Evolutionary conservation across 2,113 vertebrate species (phyloP).

Genomic region (Otolemur garnettii): DNA sequence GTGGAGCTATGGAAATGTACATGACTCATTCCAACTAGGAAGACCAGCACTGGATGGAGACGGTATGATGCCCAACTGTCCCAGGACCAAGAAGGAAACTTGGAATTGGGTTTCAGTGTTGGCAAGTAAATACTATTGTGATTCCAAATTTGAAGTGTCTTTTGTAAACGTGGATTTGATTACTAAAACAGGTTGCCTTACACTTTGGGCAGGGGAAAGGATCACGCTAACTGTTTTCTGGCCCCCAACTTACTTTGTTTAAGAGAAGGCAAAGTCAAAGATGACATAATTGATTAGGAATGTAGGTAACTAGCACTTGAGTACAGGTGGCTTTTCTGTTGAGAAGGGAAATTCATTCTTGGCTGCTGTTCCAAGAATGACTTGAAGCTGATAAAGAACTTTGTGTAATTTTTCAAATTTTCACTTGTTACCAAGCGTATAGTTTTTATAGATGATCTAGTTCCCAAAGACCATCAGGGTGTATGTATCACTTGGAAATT

Average conservation of each 20-base stretch:
- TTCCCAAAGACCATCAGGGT: background rate
- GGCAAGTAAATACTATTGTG: conserved; percentile 20
- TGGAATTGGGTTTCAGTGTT: background rate
- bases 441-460: background rate
- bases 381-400: conserved; percentile 46
- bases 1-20: conserved; percentile 60
- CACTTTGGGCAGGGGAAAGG: background rate
- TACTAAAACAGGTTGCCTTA: conserved; percentile 2
- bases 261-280: conserved; percentile 17
- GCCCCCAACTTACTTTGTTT: background rate
- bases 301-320: conserved; percentile 30
- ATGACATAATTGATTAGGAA: conserved; percentile 68
- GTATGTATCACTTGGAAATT: background rate
- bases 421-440: background rate
- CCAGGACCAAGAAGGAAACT: background rate
- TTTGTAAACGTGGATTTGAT: background rate
- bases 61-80: background rate
- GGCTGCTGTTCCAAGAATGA: background rate
- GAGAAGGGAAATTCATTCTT: conserved; percentile 59
- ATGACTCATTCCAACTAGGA: conserved; percentile 61
- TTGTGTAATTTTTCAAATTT: background rate
- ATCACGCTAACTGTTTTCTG: background rate
- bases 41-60: background rate
- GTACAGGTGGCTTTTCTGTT: background rate
- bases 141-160: background rate